These are phyloP conservation scores for Drosophila glabriapex DNA, from an alignment of 2,888 invertebrate species.

Conservation along the genomic window DNA sequence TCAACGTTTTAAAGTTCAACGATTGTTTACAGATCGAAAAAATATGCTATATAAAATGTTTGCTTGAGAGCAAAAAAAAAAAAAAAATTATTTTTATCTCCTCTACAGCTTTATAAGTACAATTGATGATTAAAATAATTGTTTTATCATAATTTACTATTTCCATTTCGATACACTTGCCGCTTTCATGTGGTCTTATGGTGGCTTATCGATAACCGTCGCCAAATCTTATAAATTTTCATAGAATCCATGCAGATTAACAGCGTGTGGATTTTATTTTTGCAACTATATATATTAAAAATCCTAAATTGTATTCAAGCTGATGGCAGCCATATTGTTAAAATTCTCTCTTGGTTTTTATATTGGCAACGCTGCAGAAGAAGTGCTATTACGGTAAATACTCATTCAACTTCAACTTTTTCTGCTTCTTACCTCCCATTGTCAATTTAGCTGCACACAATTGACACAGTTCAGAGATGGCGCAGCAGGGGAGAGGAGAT, in stretches of 20 bases:
- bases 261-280: no score
- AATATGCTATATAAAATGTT: neutral
- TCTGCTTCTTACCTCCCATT: conserved; percentile 2
- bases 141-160: neutral
- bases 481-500: neutral
- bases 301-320: neutral
- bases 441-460: conserved; percentile 22
- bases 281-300: neutral
- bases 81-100: neutral
- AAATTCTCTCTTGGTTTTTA: neutral
- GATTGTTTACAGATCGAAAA: neutral
- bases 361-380: neutral
- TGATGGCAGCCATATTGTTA: neutral
- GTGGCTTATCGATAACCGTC: neutral
- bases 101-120: neutral
- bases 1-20: neutral
- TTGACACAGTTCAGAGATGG: conserved; percentile 60
- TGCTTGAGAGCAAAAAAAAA: neutral
- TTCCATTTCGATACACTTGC: neutral
- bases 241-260: no score
- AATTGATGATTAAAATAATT: neutral
- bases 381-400: neutral
- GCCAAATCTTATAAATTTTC: neutral
- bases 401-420: conserved; percentile 4
- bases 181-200: neutral